phyloP scores from a whole-genome alignment of 2,888 invertebrate genomes.

The Chydorus sphaericus region DNA sequence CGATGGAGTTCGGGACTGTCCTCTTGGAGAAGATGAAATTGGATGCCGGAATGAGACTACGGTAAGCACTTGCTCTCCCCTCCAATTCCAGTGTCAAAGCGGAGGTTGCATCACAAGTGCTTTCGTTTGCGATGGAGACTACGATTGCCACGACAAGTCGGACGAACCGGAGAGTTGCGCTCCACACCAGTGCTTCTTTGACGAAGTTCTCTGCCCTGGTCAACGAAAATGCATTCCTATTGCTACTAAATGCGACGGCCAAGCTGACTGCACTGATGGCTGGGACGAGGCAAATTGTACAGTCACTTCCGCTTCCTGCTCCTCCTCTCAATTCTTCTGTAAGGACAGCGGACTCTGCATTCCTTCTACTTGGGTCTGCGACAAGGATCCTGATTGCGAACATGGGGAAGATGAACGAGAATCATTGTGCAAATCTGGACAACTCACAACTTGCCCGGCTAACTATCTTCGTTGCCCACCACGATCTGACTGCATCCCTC shows the following conservation, averaged over 20 bases:
- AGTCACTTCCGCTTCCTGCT: slow-evolving; percentile 29
- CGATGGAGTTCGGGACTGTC: slow-evolving; percentile 23
- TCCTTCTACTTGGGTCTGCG: slow-evolving; percentile 34
- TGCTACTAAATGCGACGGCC: slow-evolving; percentile 39
- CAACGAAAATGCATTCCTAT: neutral
- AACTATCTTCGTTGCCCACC: slow-evolving; percentile 1
- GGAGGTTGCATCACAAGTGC: slow-evolving; percentile 40
- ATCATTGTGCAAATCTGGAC: neutral
- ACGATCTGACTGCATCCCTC: neutral
- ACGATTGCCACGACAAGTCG: slow-evolving; percentile 39
- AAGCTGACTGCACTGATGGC: slow-evolving; percentile 42
- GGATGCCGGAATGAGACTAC: slow-evolving; percentile 1
- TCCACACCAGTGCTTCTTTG: neutral
- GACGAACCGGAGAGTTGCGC: slow-evolving; percentile 35
- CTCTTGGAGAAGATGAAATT: slow-evolving; percentile 21
- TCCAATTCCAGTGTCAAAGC: slow-evolving; percentile 38
- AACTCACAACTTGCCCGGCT: neutral
- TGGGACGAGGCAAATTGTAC: slow-evolving; percentile 47
- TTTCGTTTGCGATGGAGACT: slow-evolving; percentile 43
- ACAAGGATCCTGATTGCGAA: slow-evolving; percentile 40
- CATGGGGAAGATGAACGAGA: slow-evolving; percentile 40
- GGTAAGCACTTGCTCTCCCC: slow-evolving; percentile 30
- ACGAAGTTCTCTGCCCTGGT: neutral
- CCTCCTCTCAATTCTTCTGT: slow-evolving; percentile 40
- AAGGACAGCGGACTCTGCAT: slow-evolving; percentile 34